Conservation (phyloP, 1,140 invertebrate species). For the Drosophila bocki region DNA sequence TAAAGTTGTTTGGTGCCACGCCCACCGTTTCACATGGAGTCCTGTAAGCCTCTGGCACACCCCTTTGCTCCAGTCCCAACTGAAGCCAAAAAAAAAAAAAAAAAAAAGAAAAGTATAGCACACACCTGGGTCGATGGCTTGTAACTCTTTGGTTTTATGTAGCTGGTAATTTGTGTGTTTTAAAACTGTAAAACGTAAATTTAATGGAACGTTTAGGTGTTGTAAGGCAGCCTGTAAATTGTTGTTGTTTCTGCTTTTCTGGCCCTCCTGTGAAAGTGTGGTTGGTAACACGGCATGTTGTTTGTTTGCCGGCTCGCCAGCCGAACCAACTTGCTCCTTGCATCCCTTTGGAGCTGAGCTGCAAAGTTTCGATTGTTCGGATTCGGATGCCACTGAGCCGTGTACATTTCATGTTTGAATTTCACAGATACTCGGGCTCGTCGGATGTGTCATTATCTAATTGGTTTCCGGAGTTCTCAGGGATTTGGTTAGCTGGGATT, state of each 20-base stretch:
- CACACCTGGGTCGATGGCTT: slow-evolving; percentile 41
- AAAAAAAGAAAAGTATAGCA: not conserved
- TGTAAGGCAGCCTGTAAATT: slow-evolving; percentile 49
- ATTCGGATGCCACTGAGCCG: not conserved
- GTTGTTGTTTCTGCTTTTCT: slow-evolving; percentile 4
- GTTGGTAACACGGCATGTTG: slow-evolving; percentile 40
- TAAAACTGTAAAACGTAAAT: slow-evolving; percentile 80
- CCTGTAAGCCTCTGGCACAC: not conserved
- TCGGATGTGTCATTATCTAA: slow-evolving; percentile 22
- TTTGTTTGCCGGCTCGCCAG: slow-evolving; percentile 31
- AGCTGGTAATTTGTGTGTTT: slow-evolving; percentile 75
- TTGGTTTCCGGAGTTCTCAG: slow-evolving; percentile 7
- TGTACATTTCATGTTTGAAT: slow-evolving; percentile 24
- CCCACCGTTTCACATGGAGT: slow-evolving; percentile 18
- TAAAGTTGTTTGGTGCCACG: slow-evolving; percentile 74
- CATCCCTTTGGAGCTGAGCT: not conserved
- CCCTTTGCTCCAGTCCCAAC: not conserved
- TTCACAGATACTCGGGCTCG: not conserved
- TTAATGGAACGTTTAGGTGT: slow-evolving; percentile 81
- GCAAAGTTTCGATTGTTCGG: slow-evolving; percentile 41
- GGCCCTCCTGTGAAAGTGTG: slow-evolving; percentile 17
- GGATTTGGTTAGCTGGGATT: not conserved
- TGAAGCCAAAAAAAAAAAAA: not conserved
- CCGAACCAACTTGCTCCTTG: slow-evolving; percentile 14
- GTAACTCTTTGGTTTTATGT: slow-evolving; percentile 75